phyloP scores from a whole-genome alignment of 2,888 invertebrate genomes.

The Choreutis nemorana region DNA sequence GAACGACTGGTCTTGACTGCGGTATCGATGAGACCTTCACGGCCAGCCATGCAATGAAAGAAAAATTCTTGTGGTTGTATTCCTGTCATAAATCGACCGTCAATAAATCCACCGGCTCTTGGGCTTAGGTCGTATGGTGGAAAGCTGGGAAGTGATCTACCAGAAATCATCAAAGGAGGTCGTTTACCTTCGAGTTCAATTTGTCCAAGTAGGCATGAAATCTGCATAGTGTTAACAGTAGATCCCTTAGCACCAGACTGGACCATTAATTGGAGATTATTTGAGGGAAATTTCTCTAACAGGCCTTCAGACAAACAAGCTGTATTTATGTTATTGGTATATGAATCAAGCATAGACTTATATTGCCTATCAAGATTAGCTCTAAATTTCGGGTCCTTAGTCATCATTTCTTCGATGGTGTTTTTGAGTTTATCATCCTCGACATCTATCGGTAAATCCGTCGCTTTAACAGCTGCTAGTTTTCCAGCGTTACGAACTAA shows the following conservation, averaged over 20 bases:
- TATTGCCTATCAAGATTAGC: conserved; percentile 84
- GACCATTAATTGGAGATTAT: conserved; percentile 98
- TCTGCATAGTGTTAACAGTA: conserved; percentile 97
- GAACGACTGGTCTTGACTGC: conserved; percentile 99
- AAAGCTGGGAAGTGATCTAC: conserved; percentile 92
- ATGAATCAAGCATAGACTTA: conserved; percentile 80
- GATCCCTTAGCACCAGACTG: conserved; percentile 99
- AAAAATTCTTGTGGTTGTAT: conserved; percentile 98
- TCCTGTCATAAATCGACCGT: conserved; percentile 97
- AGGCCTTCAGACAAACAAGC: conserved; percentile 87
- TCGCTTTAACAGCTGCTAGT: conserved; percentile 71
- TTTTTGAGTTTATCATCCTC: conserved; percentile 66
- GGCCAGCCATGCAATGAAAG: conserved; percentile 99
- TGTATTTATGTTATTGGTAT: conserved; percentile 90
- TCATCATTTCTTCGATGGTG: conserved; percentile 76
- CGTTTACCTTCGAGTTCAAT: conserved; percentile 98
- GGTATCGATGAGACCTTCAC: conserved; percentile 99
- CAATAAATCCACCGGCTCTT: conserved; percentile 95
- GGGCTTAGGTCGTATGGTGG: conserved; percentile 86
- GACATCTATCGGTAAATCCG: conserved; percentile 71
- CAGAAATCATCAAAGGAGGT: conserved; percentile 94
- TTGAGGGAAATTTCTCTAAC: conserved; percentile 86
- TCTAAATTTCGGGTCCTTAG: conserved; percentile 78
- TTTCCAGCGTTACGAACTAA: conserved; percentile 71
- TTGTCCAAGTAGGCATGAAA: conserved; percentile 96